These are phyloP conservation scores for Pycnonotus jocosus DNA, from an alignment of 2,113 vertebrate species.

Conservation along the genomic window DNA sequence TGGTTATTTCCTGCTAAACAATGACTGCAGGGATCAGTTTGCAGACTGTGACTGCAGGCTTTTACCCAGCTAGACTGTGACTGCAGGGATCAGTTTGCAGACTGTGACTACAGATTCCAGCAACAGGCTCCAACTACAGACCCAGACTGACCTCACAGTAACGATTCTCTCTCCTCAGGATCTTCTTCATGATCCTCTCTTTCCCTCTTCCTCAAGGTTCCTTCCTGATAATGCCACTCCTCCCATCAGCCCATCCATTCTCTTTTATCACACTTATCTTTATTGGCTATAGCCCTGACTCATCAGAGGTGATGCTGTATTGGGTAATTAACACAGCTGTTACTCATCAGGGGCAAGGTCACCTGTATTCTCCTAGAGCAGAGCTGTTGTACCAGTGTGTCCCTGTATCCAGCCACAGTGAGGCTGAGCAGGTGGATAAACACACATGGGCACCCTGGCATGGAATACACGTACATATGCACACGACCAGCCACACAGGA, in stretches of 20 bases:
- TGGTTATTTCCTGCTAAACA: not conserved
- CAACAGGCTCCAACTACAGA: too few species aligned
- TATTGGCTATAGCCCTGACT: not conserved
- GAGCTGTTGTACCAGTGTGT: not conserved
- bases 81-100: too few species aligned
- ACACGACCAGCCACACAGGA: not conserved
- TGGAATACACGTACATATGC: fast-evolving
- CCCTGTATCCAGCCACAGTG: not conserved
- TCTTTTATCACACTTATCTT: not conserved
- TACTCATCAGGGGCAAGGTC: not conserved
- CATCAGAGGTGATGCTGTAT: not conserved
- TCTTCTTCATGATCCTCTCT: too few species aligned
- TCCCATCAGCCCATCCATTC: too few species aligned
- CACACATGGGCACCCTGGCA: not conserved
- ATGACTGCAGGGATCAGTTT: not conserved
- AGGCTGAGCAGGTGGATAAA: fast-evolving
- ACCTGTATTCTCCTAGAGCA: not conserved
- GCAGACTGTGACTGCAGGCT: not conserved
- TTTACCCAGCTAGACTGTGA: not conserved
- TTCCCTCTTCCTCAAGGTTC: not conserved
- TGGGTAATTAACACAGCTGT: not conserved
- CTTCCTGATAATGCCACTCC: too few species aligned
- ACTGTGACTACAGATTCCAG: too few species aligned
- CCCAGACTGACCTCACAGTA: not conserved
- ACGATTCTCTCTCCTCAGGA: not conserved